These are phyloP conservation scores for Maccullochella peelii DNA, from an alignment of 2,113 vertebrate genomes.

Conservation along the genomic window DNA sequence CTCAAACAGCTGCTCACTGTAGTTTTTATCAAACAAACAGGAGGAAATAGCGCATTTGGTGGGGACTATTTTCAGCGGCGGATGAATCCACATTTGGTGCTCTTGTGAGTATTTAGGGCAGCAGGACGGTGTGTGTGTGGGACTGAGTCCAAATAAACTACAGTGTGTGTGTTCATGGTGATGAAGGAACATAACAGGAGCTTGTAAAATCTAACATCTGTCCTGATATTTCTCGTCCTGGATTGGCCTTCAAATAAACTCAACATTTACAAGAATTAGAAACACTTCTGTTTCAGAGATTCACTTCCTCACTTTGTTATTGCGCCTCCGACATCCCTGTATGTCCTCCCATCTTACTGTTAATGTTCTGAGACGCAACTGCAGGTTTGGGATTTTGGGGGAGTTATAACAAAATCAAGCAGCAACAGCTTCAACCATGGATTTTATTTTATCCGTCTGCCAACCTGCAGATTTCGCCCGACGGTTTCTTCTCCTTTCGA, in stretches of 20 bases:
- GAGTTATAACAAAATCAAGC: background rate
- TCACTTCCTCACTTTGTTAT: background rate
- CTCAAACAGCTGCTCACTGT: too few relatives aligned
- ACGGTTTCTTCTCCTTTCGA: constrained; percentile 91
- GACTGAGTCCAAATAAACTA: too few relatives aligned
- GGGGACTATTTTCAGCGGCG: too few relatives aligned
- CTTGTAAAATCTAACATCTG: background rate
- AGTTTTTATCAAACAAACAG: too few relatives aligned
- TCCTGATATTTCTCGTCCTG: background rate
- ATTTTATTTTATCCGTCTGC: background rate
- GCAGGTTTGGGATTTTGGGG: background rate
- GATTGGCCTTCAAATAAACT: background rate
- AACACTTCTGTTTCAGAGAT: background rate
- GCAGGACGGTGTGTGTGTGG: too few relatives aligned
- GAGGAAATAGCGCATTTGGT: too few relatives aligned
- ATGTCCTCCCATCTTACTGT: background rate
- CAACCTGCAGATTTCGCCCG: constrained; percentile 91
- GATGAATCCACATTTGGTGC: too few relatives aligned
- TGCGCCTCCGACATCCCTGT: background rate
- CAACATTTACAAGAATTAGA: background rate
- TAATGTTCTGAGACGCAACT: background rate
- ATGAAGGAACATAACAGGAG: background rate
- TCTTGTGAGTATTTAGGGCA: too few relatives aligned
- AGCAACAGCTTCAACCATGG: background rate
- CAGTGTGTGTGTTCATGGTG: too few relatives aligned